Conservation (phyloP, 92 coral and sea anemone genomes). For the Metridium senile region DNA sequence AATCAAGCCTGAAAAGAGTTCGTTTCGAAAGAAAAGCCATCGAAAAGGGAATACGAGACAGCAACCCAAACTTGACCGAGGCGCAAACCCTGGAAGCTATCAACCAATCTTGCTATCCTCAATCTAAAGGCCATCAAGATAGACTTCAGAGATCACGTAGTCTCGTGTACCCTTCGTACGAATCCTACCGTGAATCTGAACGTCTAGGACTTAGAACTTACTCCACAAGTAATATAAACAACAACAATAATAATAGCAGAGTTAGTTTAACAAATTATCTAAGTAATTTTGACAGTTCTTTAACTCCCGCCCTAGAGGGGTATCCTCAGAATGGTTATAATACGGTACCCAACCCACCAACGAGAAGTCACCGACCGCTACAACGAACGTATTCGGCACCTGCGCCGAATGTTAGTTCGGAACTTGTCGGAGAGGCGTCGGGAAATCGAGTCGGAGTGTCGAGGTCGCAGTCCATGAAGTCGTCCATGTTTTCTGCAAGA, state of each 20-base stretch:
- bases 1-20: constrained; percentile 64
- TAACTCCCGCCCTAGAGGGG: constrained; percentile 17
- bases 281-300: constrained; percentile 30
- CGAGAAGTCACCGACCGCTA: constrained; percentile 11
- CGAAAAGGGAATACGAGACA: constrained; percentile 64
- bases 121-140: constrained; percentile 15
- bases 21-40: constrained; percentile 89
- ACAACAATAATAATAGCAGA: background rate
- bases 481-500: constrained; percentile 13
- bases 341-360: background rate
- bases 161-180: constrained; percentile 23
- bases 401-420: background rate
- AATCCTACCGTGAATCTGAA: constrained; percentile 10
- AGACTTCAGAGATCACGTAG: constrained; percentile 26
- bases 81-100: constrained; percentile 29
- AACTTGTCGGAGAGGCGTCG: constrained; percentile 4
- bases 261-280: constrained; percentile 36
- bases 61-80: constrained; percentile 44
- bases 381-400: constrained; percentile 37
- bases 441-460: constrained; percentile 11
- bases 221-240: constrained; percentile 24
- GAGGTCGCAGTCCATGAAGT: constrained; percentile 16
- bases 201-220: constrained; percentile 25
- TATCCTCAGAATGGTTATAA: constrained; percentile 18
- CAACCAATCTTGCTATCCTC: constrained; percentile 24